A percentile compares a stretch with the other conserved stretches of the same genome.
Conservation (phyloP, 1,140 invertebrate species). For the Diorhabda carinulata region DNA sequence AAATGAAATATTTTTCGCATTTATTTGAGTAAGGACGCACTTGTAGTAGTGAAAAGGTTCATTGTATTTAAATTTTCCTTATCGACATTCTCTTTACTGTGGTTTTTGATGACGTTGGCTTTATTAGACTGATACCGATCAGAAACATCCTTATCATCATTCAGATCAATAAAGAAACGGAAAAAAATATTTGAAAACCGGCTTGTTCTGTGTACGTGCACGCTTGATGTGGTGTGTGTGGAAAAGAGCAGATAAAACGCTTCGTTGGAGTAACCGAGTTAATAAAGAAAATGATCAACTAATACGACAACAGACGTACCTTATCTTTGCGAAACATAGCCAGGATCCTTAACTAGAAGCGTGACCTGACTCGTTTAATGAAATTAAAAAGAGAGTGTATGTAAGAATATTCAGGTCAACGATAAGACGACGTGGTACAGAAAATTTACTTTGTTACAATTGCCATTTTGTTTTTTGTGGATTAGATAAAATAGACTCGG, state of each 20-base stretch:
- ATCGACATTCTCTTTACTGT: no score
- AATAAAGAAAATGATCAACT: conserved; percentile 1
- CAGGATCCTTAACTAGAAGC: not conserved
- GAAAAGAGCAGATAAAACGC: not conserved
- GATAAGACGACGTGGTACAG: not conserved
- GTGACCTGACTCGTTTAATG: not conserved
- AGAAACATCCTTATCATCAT: no score
- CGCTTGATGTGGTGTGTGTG: not conserved
- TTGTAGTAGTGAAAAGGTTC: no score
- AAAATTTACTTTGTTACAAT: not conserved
- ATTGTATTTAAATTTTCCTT: no score
- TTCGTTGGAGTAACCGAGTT: not conserved
- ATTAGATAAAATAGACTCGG: no score
- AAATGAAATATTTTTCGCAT: no score
- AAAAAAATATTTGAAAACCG: no score
- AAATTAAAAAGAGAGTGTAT: conserved; percentile 1
- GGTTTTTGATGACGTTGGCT: no score
- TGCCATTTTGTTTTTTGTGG: no score
- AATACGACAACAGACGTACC: not conserved
- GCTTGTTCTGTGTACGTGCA: not conserved
- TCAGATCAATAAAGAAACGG: no score
- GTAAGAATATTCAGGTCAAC: conserved; percentile 1
- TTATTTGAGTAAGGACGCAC: no score
- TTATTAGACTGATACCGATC: no score
- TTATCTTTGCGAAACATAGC: not conserved